phyloP scores from a whole-genome alignment of 2,888 invertebrate genomes.

The Piscicola geometra region DNA sequence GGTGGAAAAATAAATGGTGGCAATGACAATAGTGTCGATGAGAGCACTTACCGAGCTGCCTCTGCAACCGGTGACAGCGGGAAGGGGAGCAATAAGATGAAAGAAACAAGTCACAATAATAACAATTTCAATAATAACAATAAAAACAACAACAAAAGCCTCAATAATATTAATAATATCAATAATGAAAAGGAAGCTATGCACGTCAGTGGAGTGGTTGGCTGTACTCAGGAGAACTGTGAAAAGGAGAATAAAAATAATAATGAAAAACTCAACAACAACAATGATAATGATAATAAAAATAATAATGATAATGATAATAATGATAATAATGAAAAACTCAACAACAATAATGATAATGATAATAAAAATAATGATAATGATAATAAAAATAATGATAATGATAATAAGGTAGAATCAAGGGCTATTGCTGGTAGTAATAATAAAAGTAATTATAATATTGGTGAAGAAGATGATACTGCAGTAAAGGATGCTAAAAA shows the following conservation, averaged over 20 bases:
- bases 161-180: no score
- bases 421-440: not conserved
- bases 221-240: not conserved
- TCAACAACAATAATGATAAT: not conserved
- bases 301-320: conserved; percentile 12
- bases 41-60: no score
- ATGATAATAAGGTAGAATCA: not conserved
- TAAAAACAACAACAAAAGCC: no score
- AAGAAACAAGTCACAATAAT: no score
- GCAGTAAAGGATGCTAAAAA: not conserved
- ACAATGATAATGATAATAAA: not conserved
- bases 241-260: no score
- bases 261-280: not conserved
- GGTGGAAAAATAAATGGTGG: no score
- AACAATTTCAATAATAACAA: no score
- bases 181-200: no score
- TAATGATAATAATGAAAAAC: not conserved
- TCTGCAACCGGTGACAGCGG: not conserved
- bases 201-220: no score
- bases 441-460: not conserved
- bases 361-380: not conserved
- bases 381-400: conserved; percentile 3
- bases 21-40: no score
- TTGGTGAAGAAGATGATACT: not conserved
- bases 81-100: not conserved